phyloP scores from a whole-genome alignment of 2,888 invertebrate genomes.

The Odontocerum albicorne region DNA sequence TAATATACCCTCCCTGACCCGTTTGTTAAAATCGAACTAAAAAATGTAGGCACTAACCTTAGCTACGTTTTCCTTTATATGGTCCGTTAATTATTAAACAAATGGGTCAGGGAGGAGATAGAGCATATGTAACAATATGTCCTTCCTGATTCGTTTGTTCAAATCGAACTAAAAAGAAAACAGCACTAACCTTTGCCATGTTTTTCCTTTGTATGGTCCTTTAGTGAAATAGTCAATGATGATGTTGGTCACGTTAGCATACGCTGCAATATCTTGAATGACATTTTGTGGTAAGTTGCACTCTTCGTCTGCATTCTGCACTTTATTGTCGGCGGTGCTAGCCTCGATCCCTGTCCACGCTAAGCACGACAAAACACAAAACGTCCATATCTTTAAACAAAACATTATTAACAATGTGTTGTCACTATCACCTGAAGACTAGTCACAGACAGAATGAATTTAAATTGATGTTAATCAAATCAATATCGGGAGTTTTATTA shows the following conservation, averaged over 20 bases:
- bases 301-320: background rate
- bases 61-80: too few relatives aligned
- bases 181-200: conserved; percentile 23
- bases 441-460: too few relatives aligned
- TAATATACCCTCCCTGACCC: too few relatives aligned
- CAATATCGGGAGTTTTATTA: too few relatives aligned
- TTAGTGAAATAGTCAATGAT: conserved; percentile 25
- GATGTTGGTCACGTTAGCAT: conserved; percentile 15
- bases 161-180: background rate
- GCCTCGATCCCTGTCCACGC: too few relatives aligned
- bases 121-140: background rate
- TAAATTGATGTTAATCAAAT: too few relatives aligned
- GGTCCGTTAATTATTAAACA: background rate
- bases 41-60: too few relatives aligned
- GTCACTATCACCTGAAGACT: too few relatives aligned
- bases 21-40: too few relatives aligned
- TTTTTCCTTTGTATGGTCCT: conserved; percentile 25
- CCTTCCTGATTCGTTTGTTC: background rate
- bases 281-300: conserved; percentile 23
- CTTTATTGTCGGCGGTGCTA: background rate
- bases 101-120: background rate
- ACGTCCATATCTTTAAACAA: too few relatives aligned
- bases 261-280: conserved; percentile 25
- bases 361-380: too few relatives aligned
- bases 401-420: too few relatives aligned